phyloP scores from a whole-genome alignment of 2,888 invertebrate genomes.

The Parnassius mnemosyne region DNA sequence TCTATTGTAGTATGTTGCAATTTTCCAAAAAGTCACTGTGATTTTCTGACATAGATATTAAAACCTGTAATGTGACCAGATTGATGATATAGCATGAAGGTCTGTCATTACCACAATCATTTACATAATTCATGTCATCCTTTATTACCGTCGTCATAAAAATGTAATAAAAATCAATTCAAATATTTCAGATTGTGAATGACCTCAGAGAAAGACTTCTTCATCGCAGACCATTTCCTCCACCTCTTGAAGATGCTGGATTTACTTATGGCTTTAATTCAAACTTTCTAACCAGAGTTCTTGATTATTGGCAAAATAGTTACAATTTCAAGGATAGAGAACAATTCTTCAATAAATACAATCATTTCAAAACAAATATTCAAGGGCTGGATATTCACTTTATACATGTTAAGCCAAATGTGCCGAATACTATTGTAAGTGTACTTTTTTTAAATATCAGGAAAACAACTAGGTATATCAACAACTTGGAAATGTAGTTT shows the following conservation, averaged over 20 bases:
- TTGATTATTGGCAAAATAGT: conserved; percentile 88
- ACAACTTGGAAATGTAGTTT: too few species aligned
- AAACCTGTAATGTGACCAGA: too few species aligned
- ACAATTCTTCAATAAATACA: conserved; percentile 84
- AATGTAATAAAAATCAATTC: background rate
- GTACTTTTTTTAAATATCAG: conserved; percentile 15
- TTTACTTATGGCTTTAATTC: conserved; percentile 92
- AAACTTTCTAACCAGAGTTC: conserved; percentile 82
- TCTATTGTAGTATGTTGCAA: too few species aligned
- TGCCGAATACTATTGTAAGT: conserved; percentile 49
- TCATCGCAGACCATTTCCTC: conserved; percentile 62
- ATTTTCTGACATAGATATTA: too few species aligned
- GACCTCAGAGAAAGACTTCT: conserved; percentile 80
- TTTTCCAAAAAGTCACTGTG: too few species aligned
- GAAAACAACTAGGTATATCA: too few species aligned
- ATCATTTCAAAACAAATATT: conserved; percentile 88
- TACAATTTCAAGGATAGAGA: conserved; percentile 85
- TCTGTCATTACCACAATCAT: too few species aligned
- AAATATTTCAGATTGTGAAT: conserved; percentile 61
- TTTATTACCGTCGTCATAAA: too few species aligned
- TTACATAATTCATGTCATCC: too few species aligned
- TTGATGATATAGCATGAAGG: too few species aligned
- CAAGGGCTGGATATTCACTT: conserved; percentile 88
- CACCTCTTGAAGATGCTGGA: conserved; percentile 83
- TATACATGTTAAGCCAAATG: conserved; percentile 83